These are phyloP conservation scores for Poecile atricapillus DNA, from an alignment of 2,113 vertebrate species.

Conservation along the genomic window DNA sequence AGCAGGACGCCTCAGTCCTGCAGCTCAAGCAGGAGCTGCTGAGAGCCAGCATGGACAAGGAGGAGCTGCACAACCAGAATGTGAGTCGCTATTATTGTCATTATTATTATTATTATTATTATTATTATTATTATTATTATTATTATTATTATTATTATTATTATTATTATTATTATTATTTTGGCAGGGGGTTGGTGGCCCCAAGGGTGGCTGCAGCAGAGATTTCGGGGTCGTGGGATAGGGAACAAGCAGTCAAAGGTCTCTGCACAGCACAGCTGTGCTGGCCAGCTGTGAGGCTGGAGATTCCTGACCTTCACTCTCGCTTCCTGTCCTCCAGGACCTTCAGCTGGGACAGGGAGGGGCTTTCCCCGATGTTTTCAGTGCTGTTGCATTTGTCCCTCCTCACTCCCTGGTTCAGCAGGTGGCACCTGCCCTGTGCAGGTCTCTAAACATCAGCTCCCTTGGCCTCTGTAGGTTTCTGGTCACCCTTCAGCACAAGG, in stretches of 20 bases:
- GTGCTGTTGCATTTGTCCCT: not conserved
- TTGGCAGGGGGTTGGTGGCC: not conserved
- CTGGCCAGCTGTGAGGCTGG: not conserved
- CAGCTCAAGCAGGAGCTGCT: conserved; percentile 96
- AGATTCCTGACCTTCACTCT: not conserved
- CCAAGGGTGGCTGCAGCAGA: not conserved
- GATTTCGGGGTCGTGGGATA: not conserved
- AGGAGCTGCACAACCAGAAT: conserved; percentile 88
- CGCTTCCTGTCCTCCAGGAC: not conserved
- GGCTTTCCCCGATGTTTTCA: not conserved
- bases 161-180: not conserved
- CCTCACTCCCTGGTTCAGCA: not conserved
- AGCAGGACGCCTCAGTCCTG: conserved; percentile 88
- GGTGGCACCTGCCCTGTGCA: not conserved
- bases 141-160: too few relatives aligned
- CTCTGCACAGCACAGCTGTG: not conserved
- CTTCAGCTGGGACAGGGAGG: not conserved
- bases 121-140: too few relatives aligned
- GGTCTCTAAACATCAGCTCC: not conserved
- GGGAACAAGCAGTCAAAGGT: not conserved
- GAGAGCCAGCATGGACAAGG: conserved; percentile 85
- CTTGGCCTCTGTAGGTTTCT: not conserved
- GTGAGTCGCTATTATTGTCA: conserved; percentile 71
- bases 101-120: too few relatives aligned
- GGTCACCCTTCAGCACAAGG: not conserved